Evolutionary conservation across 2,797 vertebrate species (phyloP).

Genomic region (Semaprochilodus insignis): DNA sequence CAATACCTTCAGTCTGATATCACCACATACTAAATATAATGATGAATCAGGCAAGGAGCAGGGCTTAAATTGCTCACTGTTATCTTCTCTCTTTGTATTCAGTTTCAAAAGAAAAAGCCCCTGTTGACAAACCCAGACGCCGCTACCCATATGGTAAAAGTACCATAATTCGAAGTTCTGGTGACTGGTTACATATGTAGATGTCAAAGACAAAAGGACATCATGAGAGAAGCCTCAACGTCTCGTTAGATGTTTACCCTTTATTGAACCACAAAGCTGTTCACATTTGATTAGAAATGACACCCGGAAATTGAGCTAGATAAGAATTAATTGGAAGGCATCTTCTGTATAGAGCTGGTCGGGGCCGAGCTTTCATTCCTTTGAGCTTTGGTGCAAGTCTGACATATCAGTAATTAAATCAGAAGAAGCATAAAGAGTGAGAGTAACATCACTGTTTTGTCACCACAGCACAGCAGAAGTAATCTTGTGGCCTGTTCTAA

Average conservation of each 20-base stretch:
- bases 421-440: conserved; percentile 11
- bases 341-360: neutral
- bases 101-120: neutral
- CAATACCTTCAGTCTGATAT: conserved; percentile 18
- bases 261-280: conserved; percentile 14
- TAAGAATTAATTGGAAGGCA: conserved; percentile 39
- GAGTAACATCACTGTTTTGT: neutral
- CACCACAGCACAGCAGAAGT: neutral
- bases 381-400: conserved; percentile 34
- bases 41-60: neutral
- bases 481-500: neutral
- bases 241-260: conserved; percentile 23
- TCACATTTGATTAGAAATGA: conserved; percentile 29
- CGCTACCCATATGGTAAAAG: neutral
- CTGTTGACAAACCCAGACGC: neutral
- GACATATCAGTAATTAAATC: conserved; percentile 53
- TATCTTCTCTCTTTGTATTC: neutral
- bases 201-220: conserved; percentile 1
- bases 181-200: neutral
- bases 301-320: conserved; percentile 37
- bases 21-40: conserved; percentile 9
- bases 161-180: neutral
- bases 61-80: neutral
- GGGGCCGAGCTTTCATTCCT: neutral
- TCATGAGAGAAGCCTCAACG: neutral